Conservation (phyloP, 2,113 vertebrate genomes). For the Telmatochromis bifrenatus region DNA sequence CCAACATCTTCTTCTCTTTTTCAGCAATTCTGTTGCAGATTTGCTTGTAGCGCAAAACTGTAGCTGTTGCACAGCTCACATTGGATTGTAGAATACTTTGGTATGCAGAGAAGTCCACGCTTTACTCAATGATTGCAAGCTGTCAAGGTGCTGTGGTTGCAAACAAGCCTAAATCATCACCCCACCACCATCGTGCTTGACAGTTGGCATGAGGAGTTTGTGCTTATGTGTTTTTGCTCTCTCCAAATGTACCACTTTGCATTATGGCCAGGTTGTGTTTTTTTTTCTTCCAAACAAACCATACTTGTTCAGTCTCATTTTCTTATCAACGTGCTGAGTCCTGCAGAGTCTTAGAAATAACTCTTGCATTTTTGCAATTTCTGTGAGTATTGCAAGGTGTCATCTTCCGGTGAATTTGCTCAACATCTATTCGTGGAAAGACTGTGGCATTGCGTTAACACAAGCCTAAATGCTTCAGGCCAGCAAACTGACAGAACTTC, state of each 20-base stretch:
- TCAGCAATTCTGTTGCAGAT: background rate
- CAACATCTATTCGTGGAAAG: background rate
- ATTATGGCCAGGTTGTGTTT: background rate
- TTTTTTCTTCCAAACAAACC: background rate
- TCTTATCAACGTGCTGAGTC: background rate
- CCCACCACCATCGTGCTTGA: background rate
- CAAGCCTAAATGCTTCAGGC: background rate
- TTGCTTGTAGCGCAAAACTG: background rate
- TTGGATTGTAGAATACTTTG: background rate
- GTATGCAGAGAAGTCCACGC: background rate
- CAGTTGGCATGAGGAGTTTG: background rate
- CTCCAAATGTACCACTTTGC: background rate
- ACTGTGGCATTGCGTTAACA: background rate
- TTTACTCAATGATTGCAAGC: background rate
- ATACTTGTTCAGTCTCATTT: background rate
- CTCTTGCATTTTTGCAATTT: background rate
- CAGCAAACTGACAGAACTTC: background rate
- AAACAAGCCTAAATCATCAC: background rate
- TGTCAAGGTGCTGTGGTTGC: background rate
- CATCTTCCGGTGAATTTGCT: background rate
- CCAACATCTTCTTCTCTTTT: background rate
- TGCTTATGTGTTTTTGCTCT: background rate
- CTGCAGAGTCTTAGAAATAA: background rate
- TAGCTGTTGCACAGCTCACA: background rate
- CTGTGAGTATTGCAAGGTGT: background rate